Conservation (phyloP, 2,113 vertebrate species). For the Hypocryptadius cinnamomeus region DNA sequence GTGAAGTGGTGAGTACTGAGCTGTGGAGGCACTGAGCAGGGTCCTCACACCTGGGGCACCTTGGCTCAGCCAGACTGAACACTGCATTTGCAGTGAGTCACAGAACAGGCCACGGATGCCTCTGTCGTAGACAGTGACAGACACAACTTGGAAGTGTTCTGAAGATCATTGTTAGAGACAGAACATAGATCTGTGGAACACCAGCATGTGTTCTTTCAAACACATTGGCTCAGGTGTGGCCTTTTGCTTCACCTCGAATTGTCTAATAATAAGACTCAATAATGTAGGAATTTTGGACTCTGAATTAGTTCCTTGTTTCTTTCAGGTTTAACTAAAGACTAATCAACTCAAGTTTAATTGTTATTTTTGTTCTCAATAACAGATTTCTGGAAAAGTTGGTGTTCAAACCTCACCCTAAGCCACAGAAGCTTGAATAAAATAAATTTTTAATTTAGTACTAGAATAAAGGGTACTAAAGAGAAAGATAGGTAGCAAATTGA, state of each 20-base stretch:
- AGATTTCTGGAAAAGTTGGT: not conserved
- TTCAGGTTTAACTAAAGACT: not conserved
- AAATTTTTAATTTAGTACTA: not conserved
- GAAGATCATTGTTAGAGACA: not conserved
- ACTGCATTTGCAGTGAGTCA: not conserved
- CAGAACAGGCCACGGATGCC: accelerated
- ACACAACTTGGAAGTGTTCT: not conserved
- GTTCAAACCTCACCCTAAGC: not conserved
- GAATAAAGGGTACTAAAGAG: not conserved
- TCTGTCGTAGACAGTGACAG: too few species aligned
- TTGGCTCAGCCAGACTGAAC: not conserved
- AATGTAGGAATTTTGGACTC: not conserved
- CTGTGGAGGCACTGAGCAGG: not conserved
- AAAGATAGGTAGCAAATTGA: not conserved
- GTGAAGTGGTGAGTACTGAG: not conserved
- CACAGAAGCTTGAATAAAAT: not conserved
- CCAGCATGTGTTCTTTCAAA: not conserved
- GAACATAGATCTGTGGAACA: not conserved
- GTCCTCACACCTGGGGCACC: not conserved
- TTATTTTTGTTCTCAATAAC: not conserved
- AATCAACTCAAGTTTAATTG: not conserved
- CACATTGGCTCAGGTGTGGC: not conserved
- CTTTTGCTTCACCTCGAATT: not conserved
- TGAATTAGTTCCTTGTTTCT: not conserved
- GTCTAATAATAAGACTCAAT: not conserved